Evolutionary conservation across 1,140 invertebrate species (phyloP), one percentile per base, ranked within the genome.

Genomic region (Bicyclus anynana): DNA sequence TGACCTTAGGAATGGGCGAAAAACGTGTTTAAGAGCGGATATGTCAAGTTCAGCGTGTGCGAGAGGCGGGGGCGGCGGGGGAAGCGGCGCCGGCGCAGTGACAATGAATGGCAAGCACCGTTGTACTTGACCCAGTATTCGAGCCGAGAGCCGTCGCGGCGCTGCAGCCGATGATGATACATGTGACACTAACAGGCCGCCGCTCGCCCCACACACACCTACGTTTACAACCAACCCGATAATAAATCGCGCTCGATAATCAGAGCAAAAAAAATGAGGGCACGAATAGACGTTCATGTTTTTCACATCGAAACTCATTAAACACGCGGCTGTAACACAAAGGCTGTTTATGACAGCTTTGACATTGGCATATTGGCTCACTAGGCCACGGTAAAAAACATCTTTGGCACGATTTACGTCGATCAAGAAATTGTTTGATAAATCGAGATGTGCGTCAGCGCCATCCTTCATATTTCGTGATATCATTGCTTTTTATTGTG

Each of bases 91-190:
- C 56, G 66, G 65, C 58, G 72, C 74, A 73, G 74, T 83, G 80
- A 86, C 84, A 84, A 85, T 85, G 82, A 87, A 85, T 84, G 77
- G 80, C 84, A 80, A 87, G 75, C 84, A 80, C 76, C 78, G 80
- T 75, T 84, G 84, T 87, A 80, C 84, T 87, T 87, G 84, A 87
- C 84, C 84, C 65, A 85, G 74, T 84, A 80, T 78, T 70, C 66
- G 56, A 68, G 65, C 66, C 81, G 77, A 4, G 3, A 76, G 80
- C 71, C 69, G 37, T 17, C 37, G 9, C 37, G 37, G 4, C 37
- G 72, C 74, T 75, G 53, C 40, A 37, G 51, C 17, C 44, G 7
- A 16, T 52, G 57, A 64, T 52, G 49, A 59, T 59, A 53, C 38
- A 46, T 49, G 56, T 49, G 49, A 23, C 38, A 29, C 38, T 40